Evolutionary conservation across 2,797 vertebrate genomes (phyloP), one percentile per base, ranked within the genome.

Genomic region (Bradypodion pumilum): DNA sequence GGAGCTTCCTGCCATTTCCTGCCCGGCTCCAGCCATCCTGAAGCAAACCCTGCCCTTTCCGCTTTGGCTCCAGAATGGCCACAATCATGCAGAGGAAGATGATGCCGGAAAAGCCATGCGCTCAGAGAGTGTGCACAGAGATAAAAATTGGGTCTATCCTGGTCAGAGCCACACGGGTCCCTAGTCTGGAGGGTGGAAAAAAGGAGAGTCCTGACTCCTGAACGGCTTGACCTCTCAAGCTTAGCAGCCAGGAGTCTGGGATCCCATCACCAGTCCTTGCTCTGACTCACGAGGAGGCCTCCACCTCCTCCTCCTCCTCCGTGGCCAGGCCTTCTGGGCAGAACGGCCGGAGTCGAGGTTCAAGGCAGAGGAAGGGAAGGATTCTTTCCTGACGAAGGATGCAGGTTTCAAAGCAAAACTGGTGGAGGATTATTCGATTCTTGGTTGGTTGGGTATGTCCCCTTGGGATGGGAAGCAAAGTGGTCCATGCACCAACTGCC

Each of bases 1-100:
- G 85, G 70, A 13, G 35, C 12, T 82, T 35, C 35, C 29, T 4
- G 37, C 29, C 4, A 63, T 46, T 85, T 85, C 84, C 84, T 85
- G 84, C 84, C n/a, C 69, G 84, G 84, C 84, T 85, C 84, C 84
- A 80, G 84, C 70, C 62, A 13, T 85, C 84, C 84, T 49, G 83
- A n/a, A 60, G 29, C 46, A 69, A 60, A 60, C 84, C 82, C 78
- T 66, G 63, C 84, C 84, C 40, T 85, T 85, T 69, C 84, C 78
- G 44, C 52, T 62, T 63, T 29, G 66, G 74, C 74, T n/a, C n/a
- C 5, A 7, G 29, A n/a, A 52, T n/a, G 42, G 66, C n/a, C 29
- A 59, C 52, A 73, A 7, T 29, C 66, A 16, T n/a, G 40, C 35
- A 1, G n/a, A 19, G 42, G 77, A 56, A 16, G 78, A 74, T 25